Conservation (phyloP, 2,888 invertebrate species). For the Podotricha telesiphe region DNA sequence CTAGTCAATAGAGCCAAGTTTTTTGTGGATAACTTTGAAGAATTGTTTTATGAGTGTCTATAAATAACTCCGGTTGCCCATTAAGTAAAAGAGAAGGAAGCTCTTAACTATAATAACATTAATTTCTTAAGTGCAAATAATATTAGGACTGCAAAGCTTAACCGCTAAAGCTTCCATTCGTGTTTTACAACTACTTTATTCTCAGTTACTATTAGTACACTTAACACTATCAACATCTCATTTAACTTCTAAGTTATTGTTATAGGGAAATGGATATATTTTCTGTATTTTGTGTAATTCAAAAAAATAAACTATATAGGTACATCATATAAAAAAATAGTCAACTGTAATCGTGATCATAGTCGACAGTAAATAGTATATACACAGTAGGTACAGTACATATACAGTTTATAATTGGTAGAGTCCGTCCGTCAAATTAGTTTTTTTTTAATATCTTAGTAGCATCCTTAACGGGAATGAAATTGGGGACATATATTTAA, state of each 20-base stretch:
- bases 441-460: too few species aligned
- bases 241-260: not conserved
- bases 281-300: not conserved
- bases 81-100: conserved; percentile 50
- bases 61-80: conserved; percentile 60
- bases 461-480: too few species aligned
- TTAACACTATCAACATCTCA: not conserved
- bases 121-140: conserved; percentile 50
- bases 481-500: too few species aligned
- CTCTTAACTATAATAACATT: conserved; percentile 61
- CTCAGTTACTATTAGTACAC: not conserved
- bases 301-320: not conserved
- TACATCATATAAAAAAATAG: not conserved
- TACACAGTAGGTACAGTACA: too few species aligned
- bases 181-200: not conserved
- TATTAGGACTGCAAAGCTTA: conserved; percentile 28
- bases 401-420: too few species aligned
- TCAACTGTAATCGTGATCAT: not conserved
- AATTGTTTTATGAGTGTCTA: conserved; percentile 79
- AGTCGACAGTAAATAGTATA: too few species aligned
- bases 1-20: conserved; percentile 68
- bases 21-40: conserved; percentile 78
- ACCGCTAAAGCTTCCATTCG: not conserved
- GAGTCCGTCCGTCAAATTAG: too few species aligned
- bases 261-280: not conserved